Base-by-base conservation (phyloP, 2,797 vertebrate genomes). In the Catamblyrhynchus diadema region DNA sequence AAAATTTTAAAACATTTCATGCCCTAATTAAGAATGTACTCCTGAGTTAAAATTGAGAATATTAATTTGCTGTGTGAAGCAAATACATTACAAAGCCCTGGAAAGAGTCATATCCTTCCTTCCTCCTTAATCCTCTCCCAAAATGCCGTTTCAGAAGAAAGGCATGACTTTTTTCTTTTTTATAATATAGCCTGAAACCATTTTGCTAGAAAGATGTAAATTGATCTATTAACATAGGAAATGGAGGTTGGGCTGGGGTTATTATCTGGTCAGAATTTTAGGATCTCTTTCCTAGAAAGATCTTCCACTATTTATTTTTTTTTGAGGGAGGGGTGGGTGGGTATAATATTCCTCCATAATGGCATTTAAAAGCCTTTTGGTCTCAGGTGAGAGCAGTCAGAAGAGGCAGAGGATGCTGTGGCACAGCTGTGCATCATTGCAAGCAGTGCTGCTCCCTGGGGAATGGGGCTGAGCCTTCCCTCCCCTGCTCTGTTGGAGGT, bases 1-100 rank as follows among this genome's bases (percentile, higher is more conserved):
- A 89, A 95, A 94, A 89, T 81, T 71, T 89, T 84, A 75, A 94
- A 95, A 95, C 91, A 88, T 93, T 95, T 93, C 77, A 77, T 90
- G 84, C 32, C 66, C 88, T 92, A 91, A 93, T 95, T 96, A 92
- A 88, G 88, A 65, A 82, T 91, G 86, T 83, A 74, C 70, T 89
- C 33, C 65, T 77, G 75, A 80, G 94, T 94, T 96, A 61, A 90
- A 91, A 95, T 59, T 41, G 69, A 62, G 70, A 90, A 62, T 93
- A 88, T 94, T 95, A 86, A 95, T 93, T 86, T 2, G 19, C 41
- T 69, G 21, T 81, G 59, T 32, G 35, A 91, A 87, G 62, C 84
- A 89, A 85, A 74, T 92, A 45, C 44, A 71, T 32, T 72, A 30
- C 56, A 89, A 90, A 24, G 10, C 18, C 24, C 39, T 91, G 53